phyloP scores from a whole-genome alignment of 2,888 invertebrate genomes.

The Sminthurides aquaticus region DNA sequence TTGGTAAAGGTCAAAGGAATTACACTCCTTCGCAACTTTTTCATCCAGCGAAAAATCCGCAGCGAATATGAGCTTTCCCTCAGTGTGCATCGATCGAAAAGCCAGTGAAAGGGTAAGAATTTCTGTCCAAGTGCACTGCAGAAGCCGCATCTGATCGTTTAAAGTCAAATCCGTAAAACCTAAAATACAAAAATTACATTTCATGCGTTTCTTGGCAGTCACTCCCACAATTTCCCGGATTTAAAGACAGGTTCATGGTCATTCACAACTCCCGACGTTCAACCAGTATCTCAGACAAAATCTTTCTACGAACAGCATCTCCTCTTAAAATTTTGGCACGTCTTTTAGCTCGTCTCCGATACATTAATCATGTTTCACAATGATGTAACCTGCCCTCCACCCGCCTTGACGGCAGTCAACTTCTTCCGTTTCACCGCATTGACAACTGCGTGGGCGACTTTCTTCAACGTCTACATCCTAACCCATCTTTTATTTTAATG shows the following conservation, averaged over 20 bases:
- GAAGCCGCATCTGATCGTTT: conserved; percentile 87
- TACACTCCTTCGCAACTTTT: conserved; percentile 73
- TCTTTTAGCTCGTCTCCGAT: neutral
- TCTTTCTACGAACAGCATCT: neutral
- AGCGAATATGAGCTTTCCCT: conserved; percentile 67
- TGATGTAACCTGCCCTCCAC: neutral
- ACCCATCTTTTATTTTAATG: too few species aligned
- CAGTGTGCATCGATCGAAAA: conserved; percentile 64
- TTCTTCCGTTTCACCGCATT: neutral
- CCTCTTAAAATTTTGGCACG: neutral
- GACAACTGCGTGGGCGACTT: neutral
- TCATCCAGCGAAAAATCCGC: conserved; percentile 80
- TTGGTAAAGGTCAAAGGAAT: conserved; percentile 68
- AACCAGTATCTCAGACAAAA: neutral
- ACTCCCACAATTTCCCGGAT: neutral
- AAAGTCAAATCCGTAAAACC: conserved; percentile 81
- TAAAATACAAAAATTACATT: conserved; percentile 43
- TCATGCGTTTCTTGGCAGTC: neutral
- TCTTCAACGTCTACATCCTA: neutral
- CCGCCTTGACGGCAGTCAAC: neutral
- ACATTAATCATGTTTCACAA: neutral
- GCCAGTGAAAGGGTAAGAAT: conserved; percentile 84
- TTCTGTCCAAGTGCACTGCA: conserved; percentile 93
- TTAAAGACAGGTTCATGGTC: neutral
- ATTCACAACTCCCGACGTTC: neutral